Evolutionary conservation across 1,140 invertebrate species (phyloP), one percentile per base, ranked within the genome.

Genomic region (Drosophila rhopaloa): DNA sequence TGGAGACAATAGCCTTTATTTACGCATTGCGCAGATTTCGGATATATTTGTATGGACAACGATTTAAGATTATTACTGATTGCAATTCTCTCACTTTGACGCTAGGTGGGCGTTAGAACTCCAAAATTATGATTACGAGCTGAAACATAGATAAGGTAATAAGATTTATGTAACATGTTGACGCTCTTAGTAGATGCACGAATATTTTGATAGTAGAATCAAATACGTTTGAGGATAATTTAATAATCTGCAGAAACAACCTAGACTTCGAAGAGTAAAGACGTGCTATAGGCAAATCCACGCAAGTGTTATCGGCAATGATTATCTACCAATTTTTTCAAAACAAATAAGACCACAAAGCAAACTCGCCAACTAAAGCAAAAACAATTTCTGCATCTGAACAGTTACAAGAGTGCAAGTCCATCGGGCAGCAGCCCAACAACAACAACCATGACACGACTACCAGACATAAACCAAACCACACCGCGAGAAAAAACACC

Each of bases 121-220:
- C 38, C 14, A 75, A 40, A 53, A 68, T 50, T 62, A 53, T 24
- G 50, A 68, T 14, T 53, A 58, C 19, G 10, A 19, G 11, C 35
- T 62, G 6, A 37, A 35, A 11, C 58, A 68, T 43, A 76, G 10
- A 46, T 77, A 0, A 7, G 56, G 72, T 6, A 55, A 82, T 0
- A 62, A 92, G 2, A 79, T 92, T 16, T 16, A 16, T 16, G 73
- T 82, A 93, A 93, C 61, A 59, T 92, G 60, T 57, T 56, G 24
- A 57, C 81, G 85, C 11, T 61, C 57, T 67, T 66, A 91, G 11
- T 19, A 19, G 19, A 19, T 19, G 19, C 19, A 19, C 0, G 0
- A 19, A 19, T 19, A 19, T 19, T 19, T 19, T 19, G 2, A 19
- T 19, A 19, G 19, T 19, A 19, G 19, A 19, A 19, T 19, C 19